Base-by-base conservation (phyloP, 2,888 invertebrate genomes). In the Parochlus steinenii region DNA sequence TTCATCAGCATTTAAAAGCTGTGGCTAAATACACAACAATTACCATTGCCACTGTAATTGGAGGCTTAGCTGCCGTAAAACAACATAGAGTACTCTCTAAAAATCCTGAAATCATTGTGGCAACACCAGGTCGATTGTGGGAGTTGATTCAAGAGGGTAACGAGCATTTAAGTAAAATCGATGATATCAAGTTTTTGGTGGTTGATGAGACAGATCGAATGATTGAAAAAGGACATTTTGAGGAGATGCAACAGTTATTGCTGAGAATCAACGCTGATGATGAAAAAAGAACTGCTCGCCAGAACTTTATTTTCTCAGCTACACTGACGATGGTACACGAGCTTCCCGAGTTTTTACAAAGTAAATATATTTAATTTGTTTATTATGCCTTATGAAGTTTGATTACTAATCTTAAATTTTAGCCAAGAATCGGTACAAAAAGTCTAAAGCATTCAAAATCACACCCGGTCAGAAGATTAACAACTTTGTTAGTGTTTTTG, bases 191-290 rank as follows among this genome's bases (percentile, higher is more conserved):
- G 51, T 87, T 75, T 56, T 62, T 98, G 41, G 93, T 89, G 0
- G 85, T 97, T 44, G 98, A 99, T 56, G 98, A 99, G 64, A 95
- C 97, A 0, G 98, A 99, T 58, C 70, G 98, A 40, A 97, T 99
- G 97, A 63, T 97, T 11, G 97, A 98, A 53, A 77, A 75, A 44
- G 90, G 90, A 0, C 97, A 98, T 54, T 98, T 97, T 55, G 77
- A 83, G 43, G 97, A 99, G 58, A 55, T 98, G 3, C 71, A 79
- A 15, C 69, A 75, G 10, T 58, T 98, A 24, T 53, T 98, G 4
- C 80, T 81, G 43, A 61, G 74, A 1, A 62, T 97, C 5, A 92
- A 95, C 55, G 58, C 62, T 10, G 74, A 79, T 46, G 69, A 72
- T 24, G 50, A 48, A 0, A 68, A 65, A 25, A 61, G 65, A 14